A percentile compares a stretch with the other conserved stretches of the same genome.
Conservation (phyloP, 1,140 invertebrate species). For the Himalopsyche phryganea region DNA sequence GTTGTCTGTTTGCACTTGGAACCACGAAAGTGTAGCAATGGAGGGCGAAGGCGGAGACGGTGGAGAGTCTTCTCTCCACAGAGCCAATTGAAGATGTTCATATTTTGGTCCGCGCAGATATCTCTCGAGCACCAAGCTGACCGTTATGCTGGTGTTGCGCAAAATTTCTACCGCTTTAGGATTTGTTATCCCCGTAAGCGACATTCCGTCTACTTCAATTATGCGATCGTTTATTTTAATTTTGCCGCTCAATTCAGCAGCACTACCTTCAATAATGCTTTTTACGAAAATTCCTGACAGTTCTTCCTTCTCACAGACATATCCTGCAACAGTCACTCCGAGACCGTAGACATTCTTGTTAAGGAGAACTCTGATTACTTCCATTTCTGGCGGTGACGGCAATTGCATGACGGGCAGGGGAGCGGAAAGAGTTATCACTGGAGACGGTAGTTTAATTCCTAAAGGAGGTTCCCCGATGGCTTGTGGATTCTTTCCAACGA, state of each 20-base stretch:
- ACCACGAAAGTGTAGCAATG: slow-evolving; percentile 71
- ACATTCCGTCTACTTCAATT: slow-evolving; percentile 78
- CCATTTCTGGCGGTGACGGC: slow-evolving; percentile 51
- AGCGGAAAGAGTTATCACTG: slow-evolving; percentile 45
- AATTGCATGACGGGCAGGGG: slow-evolving; percentile 40
- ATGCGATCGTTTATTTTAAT: slow-evolving; percentile 93
- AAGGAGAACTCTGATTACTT: slow-evolving; percentile 59
- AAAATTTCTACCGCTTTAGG: slow-evolving; percentile 85
- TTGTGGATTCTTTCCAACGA: slow-evolving; percentile 48
- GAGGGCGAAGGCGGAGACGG: slow-evolving; percentile 65
- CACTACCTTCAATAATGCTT: slow-evolving; percentile 87
- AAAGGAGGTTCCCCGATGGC: slow-evolving; percentile 49
- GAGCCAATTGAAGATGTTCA: slow-evolving; percentile 82
- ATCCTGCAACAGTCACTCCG: slow-evolving; percentile 65
- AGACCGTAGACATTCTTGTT: slow-evolving; percentile 65
- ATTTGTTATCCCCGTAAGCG: slow-evolving; percentile 80
- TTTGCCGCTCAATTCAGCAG: slow-evolving; percentile 80
- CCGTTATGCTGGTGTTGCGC: slow-evolving; percentile 77
- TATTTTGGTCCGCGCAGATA: slow-evolving; percentile 85
- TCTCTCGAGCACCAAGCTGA: slow-evolving; percentile 76
- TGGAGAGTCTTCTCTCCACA: slow-evolving; percentile 66
- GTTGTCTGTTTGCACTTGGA: slow-evolving; percentile 59
- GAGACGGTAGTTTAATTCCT: slow-evolving; percentile 39
- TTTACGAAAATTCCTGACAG: slow-evolving; percentile 94
- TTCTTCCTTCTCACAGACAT: slow-evolving; percentile 76